Percentiles rank a stretch among this genome's conserved stretches.
Conservation (phyloP, 2,888 invertebrate species). For the Urechis unicinctus region DNA sequence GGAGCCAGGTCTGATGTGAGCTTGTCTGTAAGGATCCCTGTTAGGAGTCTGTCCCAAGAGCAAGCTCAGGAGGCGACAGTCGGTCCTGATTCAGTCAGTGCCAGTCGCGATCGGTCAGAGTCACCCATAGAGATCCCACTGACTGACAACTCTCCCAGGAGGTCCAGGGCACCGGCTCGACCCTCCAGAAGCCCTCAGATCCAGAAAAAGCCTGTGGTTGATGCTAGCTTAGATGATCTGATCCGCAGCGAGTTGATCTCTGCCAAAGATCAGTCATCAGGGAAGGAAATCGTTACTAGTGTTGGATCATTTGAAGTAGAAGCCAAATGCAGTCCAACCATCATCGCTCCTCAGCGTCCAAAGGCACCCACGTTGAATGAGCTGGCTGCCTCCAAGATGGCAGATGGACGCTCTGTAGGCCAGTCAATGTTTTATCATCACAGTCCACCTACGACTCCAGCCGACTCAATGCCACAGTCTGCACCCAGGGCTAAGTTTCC, state of each 20-base stretch:
- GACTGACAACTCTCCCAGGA: not conserved
- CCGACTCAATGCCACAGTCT: not conserved
- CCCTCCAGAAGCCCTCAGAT: no score
- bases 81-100: no score
- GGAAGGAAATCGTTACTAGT: not conserved
- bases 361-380: not conserved
- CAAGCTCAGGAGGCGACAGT: not conserved
- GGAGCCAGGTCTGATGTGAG: not conserved
- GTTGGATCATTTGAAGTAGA: not conserved
- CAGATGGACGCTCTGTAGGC: not conserved
- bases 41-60: not conserved
- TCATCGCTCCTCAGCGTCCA: not conserved
- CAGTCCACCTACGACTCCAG: not conserved
- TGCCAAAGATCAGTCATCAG: not conserved
- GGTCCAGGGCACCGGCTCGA: not conserved
- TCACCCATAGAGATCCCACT: not conserved
- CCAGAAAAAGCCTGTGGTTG: no score
- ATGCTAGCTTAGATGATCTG: no score
- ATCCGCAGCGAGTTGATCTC: no score
- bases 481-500: not conserved
- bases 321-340: not conserved
- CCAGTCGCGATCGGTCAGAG: no score
- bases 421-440: not conserved
- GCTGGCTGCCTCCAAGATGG: not conserved
- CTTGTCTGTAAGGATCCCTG: not conserved